Base-by-base conservation (phyloP, 2,888 invertebrate species). In the Junonia oenone region DNA sequence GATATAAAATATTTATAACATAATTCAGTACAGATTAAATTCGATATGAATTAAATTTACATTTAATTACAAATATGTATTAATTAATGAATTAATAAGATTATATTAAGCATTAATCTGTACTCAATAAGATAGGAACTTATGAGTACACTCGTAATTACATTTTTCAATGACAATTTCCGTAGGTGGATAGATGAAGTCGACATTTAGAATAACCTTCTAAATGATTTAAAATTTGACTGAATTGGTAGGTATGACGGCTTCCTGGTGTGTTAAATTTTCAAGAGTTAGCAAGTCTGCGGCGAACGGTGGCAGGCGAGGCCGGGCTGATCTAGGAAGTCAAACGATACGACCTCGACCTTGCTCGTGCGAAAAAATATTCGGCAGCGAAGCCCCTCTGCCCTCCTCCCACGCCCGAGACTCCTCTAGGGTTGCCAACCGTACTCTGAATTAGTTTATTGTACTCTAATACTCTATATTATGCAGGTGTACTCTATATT, bases 291-390 rank as follows among this genome's bases (percentile, higher is more conserved):
- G 53, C 45, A 46, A 55, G 51, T 51, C 48, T 49, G 62, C 61
- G 68, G 67, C 66, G 38, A 37, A 38, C 66, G 67, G 64, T 67
- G 47, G 56, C 26, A 48, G 50, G 65, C 64, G 64, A 72, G 68
- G 70, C 64, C 75, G 71, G 74, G 76, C 71, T 77, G 80, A 78
- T 83, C 84, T 85, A 88, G 89, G 89, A 90, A 90, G 87, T 88
- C 82, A 84, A 88, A 73, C 76, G 76, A 75, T 80, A 71, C 71
- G 79, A 78, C 88, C 89, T 86, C 83, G 85, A 86, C 87, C 88
- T 88, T 89, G 84, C 73, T 64, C 73, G 71, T 80, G 85, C 83
- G 82, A 86, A 88, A 84, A 83, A 88, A 80, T 81, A 83, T 85
- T 87, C 77, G 79, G 75, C 76, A 68, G 63, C 22, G 26, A 31